Evolutionary conservation across 1,140 invertebrate genomes (phyloP), one percentile per base, ranked within the genome.

Genomic region (Anoplolepis gracilipes): DNA sequence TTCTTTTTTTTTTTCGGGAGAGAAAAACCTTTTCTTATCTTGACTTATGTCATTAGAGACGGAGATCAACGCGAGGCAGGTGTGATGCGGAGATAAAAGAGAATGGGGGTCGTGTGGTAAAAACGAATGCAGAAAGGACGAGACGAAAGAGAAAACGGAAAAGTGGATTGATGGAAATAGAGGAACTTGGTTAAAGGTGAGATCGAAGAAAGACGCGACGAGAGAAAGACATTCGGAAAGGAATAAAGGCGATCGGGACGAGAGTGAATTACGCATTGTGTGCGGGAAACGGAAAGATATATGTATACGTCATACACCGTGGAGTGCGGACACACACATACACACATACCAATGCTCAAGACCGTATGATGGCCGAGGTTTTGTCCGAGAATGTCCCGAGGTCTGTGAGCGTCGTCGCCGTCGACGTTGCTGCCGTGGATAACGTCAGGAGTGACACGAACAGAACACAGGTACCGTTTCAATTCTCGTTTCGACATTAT

Each of bases 351-450:
- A 84, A 94, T 94, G 94, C 91, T 90, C 92, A 94, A 90, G 92
- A 86, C 70, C 89, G 91, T 90, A 93, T 85, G 75, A 94, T 94
- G 94, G 94, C 94, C 89, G 94, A 94, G 92, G 93, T 93, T 86
- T 91, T 93, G 88, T 93, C 93, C 84, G 93, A 93, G 92, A 94
- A 93, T 90, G 94, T 92, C 91, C 94, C 93, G 84, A 92, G 93
- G 92, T 93, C 94, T 33, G 93, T 94, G 84, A 95, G 94, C 87
- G 92, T 95, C 59, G 92, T 94, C 57, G 91, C 92, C 39, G 93
- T 94, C 64, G 93, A 93, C 75, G 92, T 92, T 77, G 89, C 87
- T 11, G 85, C 85, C 64, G 91, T 88, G 28, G 86, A 88, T 33
- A 84, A 75, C 25, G 57, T 72, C 25, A 91, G 86, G 64, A 90